phyloP scores from a whole-genome alignment of 1,140 invertebrate species.

The Apocrypta bakeri region DNA sequence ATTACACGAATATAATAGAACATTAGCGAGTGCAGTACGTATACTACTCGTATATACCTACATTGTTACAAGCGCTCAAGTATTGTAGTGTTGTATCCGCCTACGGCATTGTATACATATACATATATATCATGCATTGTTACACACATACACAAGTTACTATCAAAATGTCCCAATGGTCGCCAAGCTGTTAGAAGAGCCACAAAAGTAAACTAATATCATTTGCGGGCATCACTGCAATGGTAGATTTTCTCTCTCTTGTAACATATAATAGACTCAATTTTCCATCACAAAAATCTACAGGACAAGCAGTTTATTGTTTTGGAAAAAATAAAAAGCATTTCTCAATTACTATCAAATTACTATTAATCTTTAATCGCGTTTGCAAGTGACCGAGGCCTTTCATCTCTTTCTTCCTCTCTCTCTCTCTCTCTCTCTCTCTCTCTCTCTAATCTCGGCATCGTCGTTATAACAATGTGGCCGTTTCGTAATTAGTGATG shows the following conservation, averaged over 20 bases:
- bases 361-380: constrained; percentile 61
- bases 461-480: constrained; percentile 22
- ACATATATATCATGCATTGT: background rate
- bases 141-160: constrained; percentile 8
- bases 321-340: constrained; percentile 54
- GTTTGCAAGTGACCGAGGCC: constrained; percentile 23
- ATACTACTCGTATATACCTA: no score
- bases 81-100: no score
- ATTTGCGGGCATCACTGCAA: constrained; percentile 27
- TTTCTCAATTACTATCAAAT: constrained; percentile 65
- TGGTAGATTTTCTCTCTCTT: no score
- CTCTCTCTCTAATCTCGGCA: no score
- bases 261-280: no score
- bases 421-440: no score
- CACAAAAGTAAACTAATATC: constrained; percentile 49
- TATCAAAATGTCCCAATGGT: constrained; percentile 32
- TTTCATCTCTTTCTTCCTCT: no score
- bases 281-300: constrained; percentile 34
- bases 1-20: no score
- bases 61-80: no score
- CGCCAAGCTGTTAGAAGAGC: constrained; percentile 41
- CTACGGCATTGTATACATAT: no score
- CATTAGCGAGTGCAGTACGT: no score
- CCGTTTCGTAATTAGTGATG: background rate
- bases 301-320: constrained; percentile 64